phyloP scores from a whole-genome alignment of 2,888 invertebrate species.

The Habrosyne pyritoides region DNA sequence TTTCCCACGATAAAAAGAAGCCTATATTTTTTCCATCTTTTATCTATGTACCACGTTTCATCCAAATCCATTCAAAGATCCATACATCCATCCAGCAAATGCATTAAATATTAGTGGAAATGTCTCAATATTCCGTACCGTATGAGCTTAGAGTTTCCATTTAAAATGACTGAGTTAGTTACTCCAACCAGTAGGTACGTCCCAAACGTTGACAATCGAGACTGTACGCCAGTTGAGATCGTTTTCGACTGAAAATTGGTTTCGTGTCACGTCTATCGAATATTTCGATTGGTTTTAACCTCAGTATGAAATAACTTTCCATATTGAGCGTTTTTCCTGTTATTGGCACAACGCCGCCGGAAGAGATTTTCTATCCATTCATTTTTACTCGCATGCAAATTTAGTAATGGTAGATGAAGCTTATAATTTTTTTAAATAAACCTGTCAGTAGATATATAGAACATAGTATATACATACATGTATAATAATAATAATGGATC shows the following conservation, averaged over 20 bases:
- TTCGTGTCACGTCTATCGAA: slow-evolving; percentile 65
- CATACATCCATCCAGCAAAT: no score
- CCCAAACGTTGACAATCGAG: slow-evolving; percentile 35
- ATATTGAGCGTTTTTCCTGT: slow-evolving; percentile 46
- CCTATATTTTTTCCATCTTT: no score
- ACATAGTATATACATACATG: no score
- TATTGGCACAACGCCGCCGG: slow-evolving; percentile 32
- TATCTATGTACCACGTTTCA: no score
- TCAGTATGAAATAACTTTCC: slow-evolving; percentile 59
- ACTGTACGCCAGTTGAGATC: slow-evolving; percentile 38
- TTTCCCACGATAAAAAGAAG: no score
- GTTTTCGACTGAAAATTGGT: slow-evolving; percentile 59
- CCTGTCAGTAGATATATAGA: neutral
- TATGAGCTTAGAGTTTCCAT: neutral
- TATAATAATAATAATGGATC: no score
- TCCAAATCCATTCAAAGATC: no score
- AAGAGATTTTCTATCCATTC: neutral
- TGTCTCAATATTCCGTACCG: no score
- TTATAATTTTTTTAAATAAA: neutral
- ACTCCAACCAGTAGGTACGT: neutral
- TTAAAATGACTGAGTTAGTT: neutral
- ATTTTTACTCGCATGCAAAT: slow-evolving; percentile 24
- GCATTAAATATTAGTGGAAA: no score
- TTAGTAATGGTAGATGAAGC: slow-evolving; percentile 9
- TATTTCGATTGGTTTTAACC: slow-evolving; percentile 77